phyloP scores from a whole-genome alignment of 1,140 invertebrate species.

The Dysdera silvatica region DNA sequence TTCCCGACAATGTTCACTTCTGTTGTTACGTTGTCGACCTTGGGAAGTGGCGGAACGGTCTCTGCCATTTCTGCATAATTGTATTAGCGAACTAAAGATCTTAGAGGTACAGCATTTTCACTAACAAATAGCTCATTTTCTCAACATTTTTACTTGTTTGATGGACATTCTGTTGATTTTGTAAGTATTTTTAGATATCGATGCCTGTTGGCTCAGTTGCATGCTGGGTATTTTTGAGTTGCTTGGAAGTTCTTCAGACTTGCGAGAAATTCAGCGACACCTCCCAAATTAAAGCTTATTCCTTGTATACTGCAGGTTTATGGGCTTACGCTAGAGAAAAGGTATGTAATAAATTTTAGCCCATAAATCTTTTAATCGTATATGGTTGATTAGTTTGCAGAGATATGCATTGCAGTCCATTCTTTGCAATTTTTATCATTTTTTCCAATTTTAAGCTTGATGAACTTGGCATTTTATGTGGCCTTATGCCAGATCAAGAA shows the following conservation, averaged over 20 bases:
- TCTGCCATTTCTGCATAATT: slow-evolving; percentile 76
- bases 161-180: background rate
- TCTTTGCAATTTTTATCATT: too few species aligned
- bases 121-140: too few species aligned
- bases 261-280: slow-evolving; percentile 43
- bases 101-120: slow-evolving; percentile 57
- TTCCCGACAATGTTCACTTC: slow-evolving; percentile 79
- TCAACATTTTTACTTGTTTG: too few species aligned
- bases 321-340: slow-evolving; percentile 90
- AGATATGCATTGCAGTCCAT: too few species aligned
- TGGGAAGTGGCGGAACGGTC: slow-evolving; percentile 70
- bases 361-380: too few species aligned
- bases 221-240: slow-evolving; percentile 89
- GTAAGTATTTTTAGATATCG: slow-evolving; percentile 40
- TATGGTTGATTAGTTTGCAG: too few species aligned
- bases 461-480: slow-evolving; percentile 78
- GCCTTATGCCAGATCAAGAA: slow-evolving; percentile 75
- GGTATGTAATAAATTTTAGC: slow-evolving; percentile 50
- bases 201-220: slow-evolving; percentile 71
- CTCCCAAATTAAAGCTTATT: slow-evolving; percentile 58
- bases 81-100: slow-evolving; percentile 66
- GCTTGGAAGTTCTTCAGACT: slow-evolving; percentile 74
- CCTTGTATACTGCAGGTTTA: slow-evolving; percentile 76
- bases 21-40: slow-evolving; percentile 60
- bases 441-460: slow-evolving; percentile 54